A percentile compares a stretch with the other conserved stretches of the same genome.
Conservation (phyloP, 2,888 invertebrate species). For the Thera obeliscata region DNA sequence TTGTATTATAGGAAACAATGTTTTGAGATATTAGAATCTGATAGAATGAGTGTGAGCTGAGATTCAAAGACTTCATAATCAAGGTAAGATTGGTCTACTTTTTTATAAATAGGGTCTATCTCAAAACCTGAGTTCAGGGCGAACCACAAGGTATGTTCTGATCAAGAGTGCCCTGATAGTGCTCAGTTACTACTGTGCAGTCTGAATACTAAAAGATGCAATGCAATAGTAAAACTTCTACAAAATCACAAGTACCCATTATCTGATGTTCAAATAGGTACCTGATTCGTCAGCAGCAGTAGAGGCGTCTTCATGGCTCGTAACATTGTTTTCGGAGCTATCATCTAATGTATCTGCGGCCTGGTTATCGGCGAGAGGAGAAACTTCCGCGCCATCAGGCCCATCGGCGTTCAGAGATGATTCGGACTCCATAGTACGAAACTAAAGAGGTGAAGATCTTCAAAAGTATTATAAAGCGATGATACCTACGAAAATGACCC, state of each 20-base stretch:
- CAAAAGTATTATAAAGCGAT: constrained; percentile 63
- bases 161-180: neutral
- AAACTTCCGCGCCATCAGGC: constrained; percentile 81
- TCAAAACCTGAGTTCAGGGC: neutral
- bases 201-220: neutral
- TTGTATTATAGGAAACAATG: no score
- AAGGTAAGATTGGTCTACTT: no score
- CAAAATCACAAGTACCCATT: neutral
- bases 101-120: no score
- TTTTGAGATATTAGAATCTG: no score
- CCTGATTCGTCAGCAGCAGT: constrained; percentile 64
- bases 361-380: constrained; percentile 71
- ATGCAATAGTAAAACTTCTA: neutral
- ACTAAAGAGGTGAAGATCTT: constrained; percentile 39
- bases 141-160: neutral
- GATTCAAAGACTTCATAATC: no score
- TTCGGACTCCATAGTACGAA: constrained; percentile 72
- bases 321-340: constrained; percentile 68
- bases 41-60: no score
- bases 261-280: constrained; percentile 36
- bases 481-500: constrained; percentile 46
- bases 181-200: neutral
- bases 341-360: constrained; percentile 64
- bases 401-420: constrained; percentile 68
- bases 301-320: constrained; percentile 65